These are phyloP conservation scores for Ptychochromis oligacanthus DNA, from an alignment of 2,113 vertebrate species.

Conservation along the genomic window DNA sequence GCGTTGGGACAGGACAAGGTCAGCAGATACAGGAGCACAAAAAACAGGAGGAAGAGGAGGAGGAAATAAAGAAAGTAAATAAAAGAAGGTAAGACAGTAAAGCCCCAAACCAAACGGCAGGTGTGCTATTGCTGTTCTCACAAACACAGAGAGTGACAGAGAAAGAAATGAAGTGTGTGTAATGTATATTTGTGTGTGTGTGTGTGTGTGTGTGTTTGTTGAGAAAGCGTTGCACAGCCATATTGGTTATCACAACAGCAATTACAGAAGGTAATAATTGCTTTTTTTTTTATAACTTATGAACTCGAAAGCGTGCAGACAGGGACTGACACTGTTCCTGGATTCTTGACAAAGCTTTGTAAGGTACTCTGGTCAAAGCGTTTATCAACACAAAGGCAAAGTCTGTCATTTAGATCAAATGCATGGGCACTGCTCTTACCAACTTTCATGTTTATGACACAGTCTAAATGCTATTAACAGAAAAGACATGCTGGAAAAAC, in stretches of 20 bases:
- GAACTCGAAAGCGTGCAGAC: conserved; percentile 66
- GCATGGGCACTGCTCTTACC: background rate
- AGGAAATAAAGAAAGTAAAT: conserved; percentile 75
- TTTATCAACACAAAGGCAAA: background rate
- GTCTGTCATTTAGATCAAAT: background rate
- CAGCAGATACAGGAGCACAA: conserved; percentile 80
- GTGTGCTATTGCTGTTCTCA: conserved; percentile 48
- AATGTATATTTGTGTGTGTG: background rate
- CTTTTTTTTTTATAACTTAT: conserved; percentile 52
- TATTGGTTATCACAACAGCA: conserved; percentile 75
- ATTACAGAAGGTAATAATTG: conserved; percentile 71
- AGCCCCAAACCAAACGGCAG: conserved; percentile 63
- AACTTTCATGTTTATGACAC: background rate
- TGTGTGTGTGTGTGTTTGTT: conserved; percentile 14
- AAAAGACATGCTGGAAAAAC: conserved; percentile 12
- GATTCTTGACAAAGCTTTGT: conserved; percentile 9
- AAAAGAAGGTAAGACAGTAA: conserved; percentile 69
- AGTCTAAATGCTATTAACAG: conserved; percentile 29
- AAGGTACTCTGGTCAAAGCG: background rate
- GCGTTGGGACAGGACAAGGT: conserved; percentile 76
- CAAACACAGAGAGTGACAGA: conserved; percentile 21
- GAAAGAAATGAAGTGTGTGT: background rate
- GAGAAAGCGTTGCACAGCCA: conserved; percentile 48
- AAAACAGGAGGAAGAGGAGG: conserved; percentile 72
- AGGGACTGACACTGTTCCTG: conserved; percentile 44